Evolutionary conservation across 1,140 invertebrate species (phyloP), one percentile per base, ranked within the genome.

Genomic region (Drosophila sulfurigaster): DNA sequence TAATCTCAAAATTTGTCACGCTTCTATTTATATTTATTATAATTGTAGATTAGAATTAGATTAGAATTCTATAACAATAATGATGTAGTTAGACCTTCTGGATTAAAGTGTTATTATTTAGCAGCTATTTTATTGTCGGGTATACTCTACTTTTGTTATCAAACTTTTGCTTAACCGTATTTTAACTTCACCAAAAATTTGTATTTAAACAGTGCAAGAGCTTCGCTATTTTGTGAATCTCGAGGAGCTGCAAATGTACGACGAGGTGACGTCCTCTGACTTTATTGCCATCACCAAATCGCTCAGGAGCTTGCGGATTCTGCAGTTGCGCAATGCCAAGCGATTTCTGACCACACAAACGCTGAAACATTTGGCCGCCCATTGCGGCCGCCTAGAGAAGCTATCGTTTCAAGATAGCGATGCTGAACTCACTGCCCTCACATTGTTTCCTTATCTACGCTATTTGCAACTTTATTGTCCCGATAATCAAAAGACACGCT

Each of bases 391-490:
- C 35, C 28, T 88, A 10, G 78, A 80, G 16, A 88, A 88, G 45
- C 51, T 88, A 1, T 68, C 83, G 6, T 88, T 89, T 45, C 75
- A 75, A 25, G 83, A 88, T 45, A 69, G 77, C 45, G 81, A 88
- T 3, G 83, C 83, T 5, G 85, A 88, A 45, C 85, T 89, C 1
- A 69, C 79, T 35, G 67, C 59, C 25, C 65, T 88, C 15, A 56
- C 71, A 1, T 68, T 66, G n/a, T 89, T 88, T 41, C 59, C 70
- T 3, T 64, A 88, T 45, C 57, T 88, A 0, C 73, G 41, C 41
- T 88, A 78, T 65, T 54, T 88, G 11, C 83, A 88, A 68, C 59
- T 88, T 11, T 72, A 72, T 54, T 88, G 83, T 46, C 70, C 83
- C 0, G 83, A 88, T 52, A 82, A 83, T 16, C 45, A 78, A 4